Conservation (phyloP, 2,888 invertebrate species). For the Vesta saturnalis region DNA sequence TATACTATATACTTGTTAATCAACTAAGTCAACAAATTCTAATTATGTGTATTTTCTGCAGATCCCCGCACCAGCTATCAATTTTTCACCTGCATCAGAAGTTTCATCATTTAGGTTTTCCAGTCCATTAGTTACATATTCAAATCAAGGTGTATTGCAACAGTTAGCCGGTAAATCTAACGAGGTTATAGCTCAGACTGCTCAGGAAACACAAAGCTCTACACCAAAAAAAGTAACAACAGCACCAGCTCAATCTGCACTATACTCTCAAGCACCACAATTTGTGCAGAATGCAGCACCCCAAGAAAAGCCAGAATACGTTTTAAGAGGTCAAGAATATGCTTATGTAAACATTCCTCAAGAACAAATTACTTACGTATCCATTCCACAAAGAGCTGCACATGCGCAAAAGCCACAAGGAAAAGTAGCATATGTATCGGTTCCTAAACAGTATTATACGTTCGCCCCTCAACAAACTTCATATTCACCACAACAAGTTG, state of each 20-base stretch:
- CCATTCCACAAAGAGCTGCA: conserved; percentile 21
- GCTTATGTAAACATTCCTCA: conserved; percentile 7
- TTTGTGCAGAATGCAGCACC: conserved; percentile 9
- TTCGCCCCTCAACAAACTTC: conserved; percentile 24
- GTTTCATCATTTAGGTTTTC: conserved; percentile 59
- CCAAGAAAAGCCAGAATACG: conserved; percentile 29
- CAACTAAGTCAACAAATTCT: too few species aligned
- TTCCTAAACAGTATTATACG: conserved; percentile 21
- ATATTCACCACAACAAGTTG: conserved; percentile 22
- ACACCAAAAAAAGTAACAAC: conserved; percentile 12
- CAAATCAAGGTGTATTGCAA: conserved; percentile 55
- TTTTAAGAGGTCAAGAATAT: conserved; percentile 16
- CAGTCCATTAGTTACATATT: conserved; percentile 58
- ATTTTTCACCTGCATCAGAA: conserved; percentile 58
- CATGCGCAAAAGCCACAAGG: conserved; percentile 25
- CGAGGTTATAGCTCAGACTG: conserved; percentile 24
- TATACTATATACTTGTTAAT: too few species aligned
- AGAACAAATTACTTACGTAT: conserved; percentile 7
- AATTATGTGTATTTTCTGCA: background rate
- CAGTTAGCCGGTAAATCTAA: conserved; percentile 52
- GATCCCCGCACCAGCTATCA: conserved; percentile 25
- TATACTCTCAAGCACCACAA: conserved; percentile 4
- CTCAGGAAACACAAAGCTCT: conserved; percentile 28
- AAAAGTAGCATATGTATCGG: conserved; percentile 32
- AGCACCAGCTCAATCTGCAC: conserved; percentile 15